Percentiles rank a stretch among this genome's conserved stretches.
Conservation (phyloP, 2,113 vertebrate species). For the Python bivittatus region DNA sequence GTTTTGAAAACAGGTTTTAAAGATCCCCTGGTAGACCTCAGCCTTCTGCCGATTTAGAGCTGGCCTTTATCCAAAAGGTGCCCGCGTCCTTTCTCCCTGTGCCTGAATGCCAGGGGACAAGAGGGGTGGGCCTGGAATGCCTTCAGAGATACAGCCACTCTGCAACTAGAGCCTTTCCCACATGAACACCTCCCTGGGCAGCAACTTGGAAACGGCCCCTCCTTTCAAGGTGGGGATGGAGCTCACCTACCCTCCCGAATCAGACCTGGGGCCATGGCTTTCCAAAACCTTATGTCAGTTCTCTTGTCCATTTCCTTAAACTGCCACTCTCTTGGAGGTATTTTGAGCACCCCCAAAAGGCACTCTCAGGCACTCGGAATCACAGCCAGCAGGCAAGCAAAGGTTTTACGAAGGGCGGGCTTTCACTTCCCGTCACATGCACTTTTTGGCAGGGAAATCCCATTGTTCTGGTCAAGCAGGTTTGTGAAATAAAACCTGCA, state of each 20-base stretch:
- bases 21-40: no score
- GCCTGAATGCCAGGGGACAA: background rate
- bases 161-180: background rate
- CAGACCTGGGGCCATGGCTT: background rate
- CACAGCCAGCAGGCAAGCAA: background rate
- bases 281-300: background rate
- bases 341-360: background rate
- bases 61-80: no score
- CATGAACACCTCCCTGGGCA: no score
- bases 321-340: background rate
- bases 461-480: background rate
- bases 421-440: background rate
- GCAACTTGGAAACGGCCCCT: no score
- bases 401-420: background rate
- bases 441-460: background rate
- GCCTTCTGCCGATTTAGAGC: no score
- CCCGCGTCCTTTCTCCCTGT: background rate
- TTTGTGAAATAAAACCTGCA: background rate
- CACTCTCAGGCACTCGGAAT: background rate
- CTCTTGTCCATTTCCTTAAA: background rate
- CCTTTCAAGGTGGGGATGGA: background rate
- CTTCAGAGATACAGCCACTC: background rate
- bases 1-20: no score
- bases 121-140: background rate
- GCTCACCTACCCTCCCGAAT: background rate